Base-by-base conservation (phyloP, 2,888 invertebrate genomes). In the Junonia oenone region DNA sequence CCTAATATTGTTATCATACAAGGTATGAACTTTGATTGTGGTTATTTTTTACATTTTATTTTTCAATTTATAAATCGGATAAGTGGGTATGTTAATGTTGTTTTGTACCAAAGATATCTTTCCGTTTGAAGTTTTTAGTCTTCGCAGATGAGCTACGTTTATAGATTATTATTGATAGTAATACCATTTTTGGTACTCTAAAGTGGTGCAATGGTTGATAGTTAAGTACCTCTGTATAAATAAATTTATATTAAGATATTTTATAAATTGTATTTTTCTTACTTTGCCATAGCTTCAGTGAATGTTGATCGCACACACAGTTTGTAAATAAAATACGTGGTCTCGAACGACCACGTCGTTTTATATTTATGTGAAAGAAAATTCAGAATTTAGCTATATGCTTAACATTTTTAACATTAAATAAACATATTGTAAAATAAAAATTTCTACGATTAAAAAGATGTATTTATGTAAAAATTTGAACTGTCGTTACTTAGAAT, bases 1-100 rank as follows among this genome's bases (percentile, higher is more conserved):
- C 75, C 66, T 81, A 76, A 78, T 79, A 81, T 88, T 90, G 89
- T 90, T 89, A 90, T 89, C 89, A 90, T 90, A 90, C 90, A 84
- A 79, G 87, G 90, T 90, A 88, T 90, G 90, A 90, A 88, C 73
- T 87, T 81, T 75, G 77, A 75, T 73, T 73, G 69, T 69, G 69
- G 69, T 72, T 73, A 68, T 66, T 71, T 69, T 71, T 76, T 72
- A 67, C 63, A 69, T 69, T 69, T 74, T 75, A 63, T 72, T 67
- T 75, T 76, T 68, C 71, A 40, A 40, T 75, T 73, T 73, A 69
- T 75, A 73, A 74, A 80, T 79, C 74, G 68, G 70, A 72, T 69
- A 64, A 58, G 58, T 68, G 66, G 61, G 60, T 66, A 65, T 69
- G 65, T 75, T 72, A 71, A 74, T 76, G 76, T 81, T 81, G 72